Evolutionary conservation across 2,113 vertebrate species (phyloP).

Genomic region (Odontophorus gujanensis): DNA sequence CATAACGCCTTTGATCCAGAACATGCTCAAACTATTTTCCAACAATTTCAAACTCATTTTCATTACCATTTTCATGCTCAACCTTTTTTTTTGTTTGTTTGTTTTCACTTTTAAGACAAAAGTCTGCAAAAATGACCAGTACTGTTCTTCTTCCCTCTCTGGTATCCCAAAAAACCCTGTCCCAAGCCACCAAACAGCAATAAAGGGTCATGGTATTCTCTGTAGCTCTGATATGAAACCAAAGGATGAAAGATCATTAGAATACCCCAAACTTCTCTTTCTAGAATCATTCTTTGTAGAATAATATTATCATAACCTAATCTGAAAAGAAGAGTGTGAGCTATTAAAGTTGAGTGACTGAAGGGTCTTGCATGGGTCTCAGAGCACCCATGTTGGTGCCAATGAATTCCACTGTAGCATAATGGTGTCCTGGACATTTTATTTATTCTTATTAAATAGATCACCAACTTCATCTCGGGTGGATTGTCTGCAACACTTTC

Average conservation of each 20-base stretch:
- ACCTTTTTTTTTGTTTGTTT: too few relatives aligned
- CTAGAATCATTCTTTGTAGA: background rate
- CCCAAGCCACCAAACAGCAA: background rate
- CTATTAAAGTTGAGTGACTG: background rate
- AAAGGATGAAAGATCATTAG: background rate
- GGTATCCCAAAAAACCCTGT: background rate
- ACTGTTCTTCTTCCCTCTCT: background rate
- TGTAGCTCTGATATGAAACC: background rate
- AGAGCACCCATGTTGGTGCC: background rate
- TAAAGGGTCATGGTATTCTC: accelerated
- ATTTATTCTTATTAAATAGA: background rate
- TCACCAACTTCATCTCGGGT: background rate
- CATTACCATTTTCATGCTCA: accelerated
- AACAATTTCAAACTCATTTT: background rate
- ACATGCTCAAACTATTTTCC: background rate
- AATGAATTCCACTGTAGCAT: background rate
- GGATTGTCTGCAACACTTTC: background rate
- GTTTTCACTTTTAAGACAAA: background rate
- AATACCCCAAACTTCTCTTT: background rate
- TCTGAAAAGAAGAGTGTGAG: background rate
- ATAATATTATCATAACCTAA: background rate
- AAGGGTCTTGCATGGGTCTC: background rate
- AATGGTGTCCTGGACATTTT: background rate
- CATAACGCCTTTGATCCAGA: background rate
- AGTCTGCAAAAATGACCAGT: background rate